These are phyloP conservation scores for Styela clava DNA, from an alignment of 23 tunicate genomes.

Conservation along the genomic window DNA sequence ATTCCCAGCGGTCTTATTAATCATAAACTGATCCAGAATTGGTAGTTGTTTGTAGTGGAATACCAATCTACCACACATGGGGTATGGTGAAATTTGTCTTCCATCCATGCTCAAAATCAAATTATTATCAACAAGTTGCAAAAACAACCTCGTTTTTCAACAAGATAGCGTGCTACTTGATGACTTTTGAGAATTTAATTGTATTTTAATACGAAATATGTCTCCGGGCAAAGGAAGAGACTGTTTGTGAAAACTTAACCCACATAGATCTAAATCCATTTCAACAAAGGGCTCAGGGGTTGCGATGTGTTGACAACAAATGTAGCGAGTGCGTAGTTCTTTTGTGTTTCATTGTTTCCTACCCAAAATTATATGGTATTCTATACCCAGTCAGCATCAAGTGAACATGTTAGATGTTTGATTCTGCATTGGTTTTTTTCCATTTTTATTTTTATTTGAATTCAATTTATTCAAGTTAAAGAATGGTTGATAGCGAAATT, in stretches of 20 bases:
- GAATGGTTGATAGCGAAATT: too few relatives aligned
- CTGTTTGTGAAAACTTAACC: not conserved
- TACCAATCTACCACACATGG: too few relatives aligned
- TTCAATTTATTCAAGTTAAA: too few relatives aligned
- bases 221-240: not conserved
- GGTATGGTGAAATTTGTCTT: too few relatives aligned
- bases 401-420: not conserved
- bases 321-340: not conserved
- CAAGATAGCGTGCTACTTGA: not conserved
- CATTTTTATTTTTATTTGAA: too few relatives aligned
- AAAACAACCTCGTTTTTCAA: not conserved
- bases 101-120: too few relatives aligned
- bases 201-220: not conserved
- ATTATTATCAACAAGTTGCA: too few relatives aligned
- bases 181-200: not conserved
- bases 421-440: too few relatives aligned
- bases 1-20: not conserved
- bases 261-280: not conserved
- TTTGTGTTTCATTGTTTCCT: not conserved
- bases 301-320: not conserved
- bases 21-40: not conserved
- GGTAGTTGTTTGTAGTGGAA: too few relatives aligned
- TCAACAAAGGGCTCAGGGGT: not conserved
- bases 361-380: not conserved
- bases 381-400: not conserved